Evolutionary conservation across 2,797 vertebrate species (phyloP), one percentile per base, ranked within the genome.

Genomic region (Cryptoprocta ferox): DNA sequence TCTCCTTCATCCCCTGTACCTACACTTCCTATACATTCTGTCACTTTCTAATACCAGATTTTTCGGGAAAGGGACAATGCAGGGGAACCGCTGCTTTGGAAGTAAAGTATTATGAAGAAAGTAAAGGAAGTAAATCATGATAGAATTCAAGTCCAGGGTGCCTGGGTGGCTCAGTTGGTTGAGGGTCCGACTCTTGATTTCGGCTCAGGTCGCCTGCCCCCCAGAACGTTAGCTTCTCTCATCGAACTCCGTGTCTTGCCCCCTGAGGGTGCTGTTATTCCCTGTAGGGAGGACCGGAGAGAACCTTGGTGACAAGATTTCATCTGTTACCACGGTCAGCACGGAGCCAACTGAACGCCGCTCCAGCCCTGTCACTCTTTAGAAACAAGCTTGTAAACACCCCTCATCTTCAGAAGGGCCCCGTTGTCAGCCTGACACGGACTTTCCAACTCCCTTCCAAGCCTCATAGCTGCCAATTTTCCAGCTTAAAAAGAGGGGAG

Each of bases 401-500:
- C 28, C 63, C 53, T 48, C 63, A 0, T 42, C 68, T 45, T 66
- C 45, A 1, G 14, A 76, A 79, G 84, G 35, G 86, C 35, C 16
- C 24, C 4, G 13, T 14, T 24, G 89, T 79, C 86, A 91, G 86
- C 79, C 42, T 3, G 0, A 45, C 82, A n/a, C 89, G 97, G 97
- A 93, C 79, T 91, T 95, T 93, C 96, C 24, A 26, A 66, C 73
- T 83, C 86, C 18, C 86, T 82, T 35, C 50, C 14, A 39, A 71
- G 16, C 35, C 63, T 2, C 26, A 0, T 4, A 0, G 19, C 65
- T 71, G 97, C 97, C 97, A 97, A 91, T 13, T 96, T 97, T 97
- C 97, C 97, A 80, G 86, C 53, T 65, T 71, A n/a, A n/a, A 87
- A 26, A 42, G 37, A 94, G 68, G 56, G 42, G 91, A 71, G 24